These are phyloP conservation scores for Scleropages formosus DNA, from an alignment of 2,797 vertebrate genomes.

Conservation along the genomic window DNA sequence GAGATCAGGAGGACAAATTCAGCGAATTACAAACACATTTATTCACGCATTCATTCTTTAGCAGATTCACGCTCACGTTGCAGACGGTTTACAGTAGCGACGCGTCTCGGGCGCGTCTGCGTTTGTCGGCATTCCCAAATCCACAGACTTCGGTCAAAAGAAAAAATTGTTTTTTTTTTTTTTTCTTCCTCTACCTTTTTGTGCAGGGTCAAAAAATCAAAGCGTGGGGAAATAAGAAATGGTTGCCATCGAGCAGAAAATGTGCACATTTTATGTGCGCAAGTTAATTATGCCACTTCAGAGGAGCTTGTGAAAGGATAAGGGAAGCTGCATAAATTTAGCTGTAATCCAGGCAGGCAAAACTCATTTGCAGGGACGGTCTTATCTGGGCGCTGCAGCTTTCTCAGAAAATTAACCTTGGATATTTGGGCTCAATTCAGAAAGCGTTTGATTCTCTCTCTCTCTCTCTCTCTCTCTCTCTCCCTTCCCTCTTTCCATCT, in stretches of 20 bases:
- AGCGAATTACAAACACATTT: conserved; percentile 18
- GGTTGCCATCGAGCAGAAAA: conserved; percentile 96
- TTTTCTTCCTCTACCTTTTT: conserved; percentile 79
- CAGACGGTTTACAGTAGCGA: conserved; percentile 48
- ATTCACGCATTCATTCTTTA: conserved; percentile 18
- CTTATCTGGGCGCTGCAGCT: conserved; percentile 99
- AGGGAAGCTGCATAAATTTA: conserved; percentile 99
- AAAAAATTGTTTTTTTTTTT: conserved; percentile 46
- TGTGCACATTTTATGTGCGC: conserved; percentile 98
- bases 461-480: conserved; percentile 50
- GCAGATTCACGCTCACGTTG: background rate
- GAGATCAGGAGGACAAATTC: background rate
- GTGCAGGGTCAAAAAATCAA: conserved; percentile 82
- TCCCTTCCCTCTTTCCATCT: conserved; percentile 44
- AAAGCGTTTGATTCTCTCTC: conserved; percentile 91
- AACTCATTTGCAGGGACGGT: conserved; percentile 99
- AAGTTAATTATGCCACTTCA: conserved; percentile 99
- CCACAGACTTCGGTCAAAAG: conserved; percentile 63
- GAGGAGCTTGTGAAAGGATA: conserved; percentile 98
- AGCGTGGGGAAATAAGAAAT: conserved; percentile 88
- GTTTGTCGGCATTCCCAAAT: conserved; percentile 69
- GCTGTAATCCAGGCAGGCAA: conserved; percentile 99
- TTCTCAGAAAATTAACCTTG: conserved; percentile 99
- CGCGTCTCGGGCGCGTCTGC: conserved; percentile 51
- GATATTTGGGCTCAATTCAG: conserved; percentile 99